A percentile compares a stretch with the other conserved stretches of the same genome.
These are phyloP conservation scores for Addax nasomaculatus DNA, from an alignment of 2,113 vertebrate species.

Conservation along the genomic window DNA sequence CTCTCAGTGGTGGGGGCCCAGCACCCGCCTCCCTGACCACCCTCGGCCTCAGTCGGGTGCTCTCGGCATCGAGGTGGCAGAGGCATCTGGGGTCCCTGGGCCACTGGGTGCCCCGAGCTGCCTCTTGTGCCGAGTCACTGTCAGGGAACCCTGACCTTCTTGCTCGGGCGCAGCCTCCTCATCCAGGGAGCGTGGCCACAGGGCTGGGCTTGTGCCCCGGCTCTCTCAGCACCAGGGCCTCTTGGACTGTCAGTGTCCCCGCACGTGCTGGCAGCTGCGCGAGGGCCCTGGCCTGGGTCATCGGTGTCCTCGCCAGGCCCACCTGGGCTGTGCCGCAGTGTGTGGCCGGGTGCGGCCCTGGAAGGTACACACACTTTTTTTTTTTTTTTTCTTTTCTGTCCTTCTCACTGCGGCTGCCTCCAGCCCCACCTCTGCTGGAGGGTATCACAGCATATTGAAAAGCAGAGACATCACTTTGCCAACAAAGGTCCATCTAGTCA, in stretches of 20 bases:
- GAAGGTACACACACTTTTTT: background rate
- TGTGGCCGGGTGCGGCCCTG: fast-evolving
- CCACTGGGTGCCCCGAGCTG: background rate
- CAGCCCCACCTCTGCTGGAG: background rate
- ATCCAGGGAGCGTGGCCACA: background rate
- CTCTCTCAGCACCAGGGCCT: background rate
- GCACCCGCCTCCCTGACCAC: background rate
- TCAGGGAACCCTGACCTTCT: background rate
- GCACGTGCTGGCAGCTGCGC: background rate
- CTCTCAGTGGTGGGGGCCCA: background rate
- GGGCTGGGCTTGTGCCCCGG: background rate
- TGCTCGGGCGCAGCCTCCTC: background rate
- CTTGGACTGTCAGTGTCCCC: background rate
- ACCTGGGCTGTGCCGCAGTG: fast-evolving
- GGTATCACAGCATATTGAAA: background rate
- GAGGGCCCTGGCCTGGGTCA: background rate
- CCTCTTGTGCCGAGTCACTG: background rate
- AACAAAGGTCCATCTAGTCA: background rate
- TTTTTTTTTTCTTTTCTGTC: background rate
- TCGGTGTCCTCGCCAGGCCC: background rate
- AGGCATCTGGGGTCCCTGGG: background rate
- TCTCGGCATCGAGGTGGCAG: fast-evolving
- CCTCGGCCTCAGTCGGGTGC: background rate
- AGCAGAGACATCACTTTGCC: background rate
- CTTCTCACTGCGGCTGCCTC: background rate